These are phyloP conservation scores for Psittacula cyanocephala DNA, from an alignment of 2,113 vertebrate genomes.

Conservation along the genomic window DNA sequence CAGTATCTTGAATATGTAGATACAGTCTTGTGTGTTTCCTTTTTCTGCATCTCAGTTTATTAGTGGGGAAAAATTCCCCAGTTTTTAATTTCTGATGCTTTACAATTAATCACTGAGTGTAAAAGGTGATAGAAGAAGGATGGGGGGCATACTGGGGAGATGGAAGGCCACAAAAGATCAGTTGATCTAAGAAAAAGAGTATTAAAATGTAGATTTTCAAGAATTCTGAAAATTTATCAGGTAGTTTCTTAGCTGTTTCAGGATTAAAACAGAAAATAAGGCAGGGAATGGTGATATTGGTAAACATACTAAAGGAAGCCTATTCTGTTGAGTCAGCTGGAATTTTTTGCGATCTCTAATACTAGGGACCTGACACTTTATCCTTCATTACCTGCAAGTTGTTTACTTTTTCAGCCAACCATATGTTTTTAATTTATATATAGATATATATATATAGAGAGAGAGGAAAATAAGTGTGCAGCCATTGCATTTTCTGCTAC, in stretches of 20 bases:
- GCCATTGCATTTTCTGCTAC: neutral
- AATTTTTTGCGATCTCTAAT: neutral
- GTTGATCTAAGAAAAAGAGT: neutral
- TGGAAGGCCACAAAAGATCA: neutral
- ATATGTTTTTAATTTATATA: neutral
- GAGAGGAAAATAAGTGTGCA: neutral
- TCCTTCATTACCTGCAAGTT: neutral
- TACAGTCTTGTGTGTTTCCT: neutral
- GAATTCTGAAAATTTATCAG: neutral
- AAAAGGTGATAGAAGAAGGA: neutral
- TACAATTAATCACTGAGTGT: neutral
- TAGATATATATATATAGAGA: rapidly evolving
- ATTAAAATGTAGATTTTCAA: neutral
- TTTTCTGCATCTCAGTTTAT: neutral
- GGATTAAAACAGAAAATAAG: neutral
- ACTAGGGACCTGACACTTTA: neutral
- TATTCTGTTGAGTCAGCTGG: neutral
- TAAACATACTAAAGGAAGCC: neutral
- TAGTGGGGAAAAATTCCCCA: neutral
- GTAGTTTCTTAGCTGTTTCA: neutral
- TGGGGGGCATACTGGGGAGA: neutral
- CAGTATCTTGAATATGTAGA: neutral
- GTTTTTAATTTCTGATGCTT: neutral
- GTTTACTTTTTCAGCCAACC: neutral
- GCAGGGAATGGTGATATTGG: neutral